phyloP scores from a whole-genome alignment of 1,140 invertebrate genomes.

The Drosophila triauraria region DNA sequence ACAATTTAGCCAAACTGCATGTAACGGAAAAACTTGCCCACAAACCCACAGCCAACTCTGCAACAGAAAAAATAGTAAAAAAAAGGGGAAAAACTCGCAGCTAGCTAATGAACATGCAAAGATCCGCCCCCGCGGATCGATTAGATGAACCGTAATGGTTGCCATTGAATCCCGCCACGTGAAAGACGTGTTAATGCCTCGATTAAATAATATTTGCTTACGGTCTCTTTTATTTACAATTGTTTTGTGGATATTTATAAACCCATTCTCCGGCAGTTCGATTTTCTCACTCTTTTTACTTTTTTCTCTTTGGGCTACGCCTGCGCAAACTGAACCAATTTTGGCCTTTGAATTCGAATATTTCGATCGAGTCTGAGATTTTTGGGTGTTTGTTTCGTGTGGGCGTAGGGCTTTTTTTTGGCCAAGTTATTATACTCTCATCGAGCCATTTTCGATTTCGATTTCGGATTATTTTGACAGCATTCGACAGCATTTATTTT shows the following conservation, averaged over 20 bases:
- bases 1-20: constrained; percentile 45
- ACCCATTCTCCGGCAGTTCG: constrained; percentile 16
- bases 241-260: constrained; percentile 61
- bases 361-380: not conserved
- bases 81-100: constrained; percentile 23
- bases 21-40: constrained; percentile 70
- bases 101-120: constrained; percentile 50
- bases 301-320: constrained; percentile 22
- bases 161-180: constrained; percentile 7
- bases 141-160: constrained; percentile 13
- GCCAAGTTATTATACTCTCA: constrained; percentile 22
- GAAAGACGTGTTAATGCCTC: constrained; percentile 61
- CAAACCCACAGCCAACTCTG: constrained; percentile 20
- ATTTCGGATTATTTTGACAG: constrained; percentile 51
- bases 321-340: constrained; percentile 54
- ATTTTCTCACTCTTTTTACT: constrained; percentile 6
- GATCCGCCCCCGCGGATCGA: constrained; percentile 38
- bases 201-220: constrained; percentile 61
- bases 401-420: constrained; percentile 14
- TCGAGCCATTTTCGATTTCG: constrained; percentile 40
- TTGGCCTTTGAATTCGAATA: constrained; percentile 41
- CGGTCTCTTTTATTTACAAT: constrained; percentile 44
- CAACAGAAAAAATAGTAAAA: not conserved
- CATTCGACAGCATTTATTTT: constrained; percentile 62
- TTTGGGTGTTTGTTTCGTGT: constrained; percentile 19